Percentiles rank a stretch among this genome's conserved stretches.
Conservation (phyloP, 2,113 vertebrate species). For the Dissostichus mawsoni region DNA sequence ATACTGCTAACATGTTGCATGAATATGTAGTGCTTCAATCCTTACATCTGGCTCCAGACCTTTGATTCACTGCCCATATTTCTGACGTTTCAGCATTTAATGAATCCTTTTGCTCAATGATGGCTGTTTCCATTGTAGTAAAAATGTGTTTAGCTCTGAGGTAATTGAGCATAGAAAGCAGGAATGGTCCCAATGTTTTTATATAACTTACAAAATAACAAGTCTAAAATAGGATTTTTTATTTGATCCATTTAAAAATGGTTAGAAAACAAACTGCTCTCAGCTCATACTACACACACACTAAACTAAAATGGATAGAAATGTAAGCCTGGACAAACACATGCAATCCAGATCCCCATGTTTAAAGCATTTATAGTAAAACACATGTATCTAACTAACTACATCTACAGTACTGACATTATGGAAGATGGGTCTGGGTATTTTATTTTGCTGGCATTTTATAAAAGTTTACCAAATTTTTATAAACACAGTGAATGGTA, state of each 20-base stretch:
- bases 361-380: background rate
- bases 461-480: constrained; percentile 3
- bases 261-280: background rate
- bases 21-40: background rate
- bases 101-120: background rate
- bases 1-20: background rate
- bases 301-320: background rate
- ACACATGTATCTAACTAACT: background rate
- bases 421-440: background rate
- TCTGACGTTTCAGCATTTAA: background rate
- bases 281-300: background rate
- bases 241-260: no score
- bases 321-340: background rate
- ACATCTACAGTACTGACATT: background rate
- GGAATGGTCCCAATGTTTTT: no score
- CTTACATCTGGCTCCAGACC: constrained; percentile 9
- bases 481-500: constrained; percentile 1
- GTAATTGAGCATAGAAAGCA: no score
- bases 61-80: constrained; percentile 8
- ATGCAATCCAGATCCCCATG: background rate
- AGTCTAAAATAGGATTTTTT: background rate
- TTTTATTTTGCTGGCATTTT: constrained; percentile 7
- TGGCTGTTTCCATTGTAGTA: background rate
- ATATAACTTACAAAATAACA: background rate
- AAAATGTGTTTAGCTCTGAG: background rate